Base-by-base conservation (phyloP, 2,888 invertebrate species). In the Cremastobaeus sp. region DNA sequence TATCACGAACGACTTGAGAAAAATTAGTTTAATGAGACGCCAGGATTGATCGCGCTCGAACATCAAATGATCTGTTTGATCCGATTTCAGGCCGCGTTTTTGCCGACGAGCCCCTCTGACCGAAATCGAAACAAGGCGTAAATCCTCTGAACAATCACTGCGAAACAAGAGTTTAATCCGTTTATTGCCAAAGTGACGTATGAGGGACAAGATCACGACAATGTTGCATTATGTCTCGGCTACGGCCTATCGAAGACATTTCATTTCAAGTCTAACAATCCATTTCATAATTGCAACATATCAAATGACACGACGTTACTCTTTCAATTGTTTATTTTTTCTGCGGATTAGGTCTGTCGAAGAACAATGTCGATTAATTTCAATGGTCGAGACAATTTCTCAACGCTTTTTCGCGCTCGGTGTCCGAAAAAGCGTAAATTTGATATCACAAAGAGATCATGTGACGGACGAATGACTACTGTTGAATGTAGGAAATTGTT, bases 1-100 rank as follows among this genome's bases (percentile, higher is more conserved):
- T 55, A 70, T 66, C 59, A 66, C 70, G 45, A 60, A 66, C 47
- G 30, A 55, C 48, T 43, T 45, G 47, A 54, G 30, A 9, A 37
- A 65, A 62, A 62, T 62, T 34, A 37, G 48, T 37, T 66, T 62
- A 66, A 68, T 25, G 62, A 55, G 41, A 6, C 30, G 14, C 35
- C 37, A 4, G 34, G 41, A 68, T 57, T 43, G 20, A 25, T 47
- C 39, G 11, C 18, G 6, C 8, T 59, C 11, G 14, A 18, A 43
- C 45, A 47, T 9, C 15, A 8, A 35, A 34, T 25, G 9, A 21
- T 52, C n/a, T 12, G 3, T 45, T 52, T 50, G 25, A 14, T 20
- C 20, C 28, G 28, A 39, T 39, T 60, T 48, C 34, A 8, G 18
- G 20, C 47, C 14, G 8, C 45, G 14, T 30, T 39, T 39, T 17